A percentile compares a stretch with the other conserved stretches of the same genome.
Conservation (phyloP, 2,797 vertebrate genomes). For the Rhabdomys pumilio region DNA sequence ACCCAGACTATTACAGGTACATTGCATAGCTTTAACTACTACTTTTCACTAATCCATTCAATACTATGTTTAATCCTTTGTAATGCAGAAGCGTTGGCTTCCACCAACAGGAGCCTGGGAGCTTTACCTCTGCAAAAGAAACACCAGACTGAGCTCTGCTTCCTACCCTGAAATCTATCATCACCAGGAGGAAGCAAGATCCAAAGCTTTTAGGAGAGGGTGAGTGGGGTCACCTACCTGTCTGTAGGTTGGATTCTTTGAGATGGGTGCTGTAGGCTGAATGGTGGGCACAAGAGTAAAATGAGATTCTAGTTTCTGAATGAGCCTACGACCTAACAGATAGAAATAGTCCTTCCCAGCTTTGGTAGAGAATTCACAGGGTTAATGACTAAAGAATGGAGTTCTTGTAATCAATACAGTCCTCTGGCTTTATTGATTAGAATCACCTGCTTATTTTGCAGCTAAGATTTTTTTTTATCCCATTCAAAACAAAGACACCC, state of each 20-base stretch:
- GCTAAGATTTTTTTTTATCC: conserved; percentile 91
- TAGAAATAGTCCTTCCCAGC: conserved; percentile 84
- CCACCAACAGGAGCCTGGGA: conserved; percentile 51
- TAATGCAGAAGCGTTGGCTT: conserved; percentile 65
- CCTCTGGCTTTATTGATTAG: conserved; percentile 94
- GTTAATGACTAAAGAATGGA: conserved; percentile 93
- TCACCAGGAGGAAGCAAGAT: not conserved
- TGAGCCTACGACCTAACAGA: conserved; percentile 77
- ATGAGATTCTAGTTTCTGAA: conserved; percentile 86
- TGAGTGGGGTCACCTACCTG: not conserved
- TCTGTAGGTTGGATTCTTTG: conserved; percentile 10
- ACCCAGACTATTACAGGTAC: not conserved
- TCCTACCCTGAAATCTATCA: conserved; percentile 71
- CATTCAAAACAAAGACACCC: conserved; percentile 94
- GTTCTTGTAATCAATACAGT: conserved; percentile 93
- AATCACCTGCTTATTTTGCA: conserved; percentile 93
- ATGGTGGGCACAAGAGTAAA: conserved; percentile 83
- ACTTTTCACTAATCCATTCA: conserved; percentile 50
- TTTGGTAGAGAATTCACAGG: conserved; percentile 90
- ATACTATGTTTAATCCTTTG: conserved; percentile 15
- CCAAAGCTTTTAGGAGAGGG: not conserved
- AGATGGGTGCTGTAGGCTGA: conserved; percentile 64
- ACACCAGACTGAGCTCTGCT: conserved; percentile 77
- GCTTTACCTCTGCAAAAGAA: conserved; percentile 68
- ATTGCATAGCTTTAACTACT: not conserved